A percentile compares a stretch with the other conserved stretches of the same genome.
Conservation (phyloP, 30 jellyfish, hydroid and myxozoan species). For the Pseudorhiza aurosa region DNA sequence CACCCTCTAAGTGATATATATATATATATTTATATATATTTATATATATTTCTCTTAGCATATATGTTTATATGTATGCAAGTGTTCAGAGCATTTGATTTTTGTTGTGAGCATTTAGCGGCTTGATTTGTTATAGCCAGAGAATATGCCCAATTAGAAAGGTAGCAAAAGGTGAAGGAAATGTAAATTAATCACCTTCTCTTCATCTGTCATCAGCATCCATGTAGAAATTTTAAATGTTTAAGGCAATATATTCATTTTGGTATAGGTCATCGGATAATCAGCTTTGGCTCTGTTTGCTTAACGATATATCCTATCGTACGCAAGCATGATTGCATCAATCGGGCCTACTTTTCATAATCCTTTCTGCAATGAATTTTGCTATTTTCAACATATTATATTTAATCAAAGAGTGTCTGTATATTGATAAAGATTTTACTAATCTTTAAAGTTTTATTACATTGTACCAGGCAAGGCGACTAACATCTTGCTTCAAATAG, state of each 20-base stretch:
- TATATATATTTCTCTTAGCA: too few relatives aligned
- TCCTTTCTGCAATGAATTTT: not conserved
- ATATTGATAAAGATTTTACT: not conserved
- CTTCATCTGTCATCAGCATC: too few relatives aligned
- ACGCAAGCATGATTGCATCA: not conserved
- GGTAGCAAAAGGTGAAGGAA: too few relatives aligned
- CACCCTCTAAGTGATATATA: too few relatives aligned
- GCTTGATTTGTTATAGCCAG: too few relatives aligned
- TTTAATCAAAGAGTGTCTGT: not conserved
- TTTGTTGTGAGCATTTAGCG: too few relatives aligned
- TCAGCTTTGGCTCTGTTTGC: constrained; percentile 21
- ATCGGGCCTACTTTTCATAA: not conserved
- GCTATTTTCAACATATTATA: not conserved
- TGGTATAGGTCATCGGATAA: constrained; percentile 30
- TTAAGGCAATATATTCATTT: not conserved
- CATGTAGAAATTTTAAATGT: not conserved
- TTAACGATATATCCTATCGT: constrained; percentile 14
- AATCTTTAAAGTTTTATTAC: not conserved
- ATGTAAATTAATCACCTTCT: too few relatives aligned
- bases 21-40: too few relatives aligned
- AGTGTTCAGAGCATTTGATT: too few relatives aligned
- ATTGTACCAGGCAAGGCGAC: not conserved
- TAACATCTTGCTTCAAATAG: too few relatives aligned
- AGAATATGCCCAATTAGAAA: too few relatives aligned
- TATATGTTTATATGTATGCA: too few relatives aligned